Evolutionary conservation across 2,888 invertebrate species (phyloP).

Genomic region (Bimastos eiseni): DNA sequence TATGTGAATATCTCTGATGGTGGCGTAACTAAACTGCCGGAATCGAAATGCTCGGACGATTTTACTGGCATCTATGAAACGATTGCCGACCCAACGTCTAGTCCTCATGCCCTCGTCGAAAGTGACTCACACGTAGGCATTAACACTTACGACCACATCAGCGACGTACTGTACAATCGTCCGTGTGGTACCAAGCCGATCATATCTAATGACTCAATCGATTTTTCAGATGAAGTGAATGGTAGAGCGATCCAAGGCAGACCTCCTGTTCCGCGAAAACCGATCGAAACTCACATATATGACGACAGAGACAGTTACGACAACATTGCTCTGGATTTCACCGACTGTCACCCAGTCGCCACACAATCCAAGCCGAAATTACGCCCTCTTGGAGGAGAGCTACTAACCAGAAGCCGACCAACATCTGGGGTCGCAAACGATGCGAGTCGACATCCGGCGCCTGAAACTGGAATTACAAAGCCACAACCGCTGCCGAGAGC

Average conservation of each 20-base stretch:
- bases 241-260: background rate
- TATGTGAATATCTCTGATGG: background rate
- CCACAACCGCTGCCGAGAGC: background rate
- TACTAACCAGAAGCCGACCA: background rate
- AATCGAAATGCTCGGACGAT: background rate
- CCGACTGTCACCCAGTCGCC: background rate
- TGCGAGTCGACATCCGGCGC: background rate
- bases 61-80: background rate
- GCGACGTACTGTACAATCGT: background rate
- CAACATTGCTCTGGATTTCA: background rate
- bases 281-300: background rate
- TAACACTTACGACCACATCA: background rate
- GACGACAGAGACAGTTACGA: background rate
- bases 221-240: background rate
- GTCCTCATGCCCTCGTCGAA: background rate
- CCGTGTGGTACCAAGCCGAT: background rate
- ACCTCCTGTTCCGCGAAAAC: background rate
- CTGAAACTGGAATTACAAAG: background rate
- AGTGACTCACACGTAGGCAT: background rate
- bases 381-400: background rate
- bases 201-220: background rate
- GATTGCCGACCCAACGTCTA: background rate
- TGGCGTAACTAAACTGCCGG: background rate
- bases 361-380: background rate
- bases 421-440: background rate